Conservation (phyloP, 2,113 vertebrate genomes). For the Notothenia coriiceps region DNA sequence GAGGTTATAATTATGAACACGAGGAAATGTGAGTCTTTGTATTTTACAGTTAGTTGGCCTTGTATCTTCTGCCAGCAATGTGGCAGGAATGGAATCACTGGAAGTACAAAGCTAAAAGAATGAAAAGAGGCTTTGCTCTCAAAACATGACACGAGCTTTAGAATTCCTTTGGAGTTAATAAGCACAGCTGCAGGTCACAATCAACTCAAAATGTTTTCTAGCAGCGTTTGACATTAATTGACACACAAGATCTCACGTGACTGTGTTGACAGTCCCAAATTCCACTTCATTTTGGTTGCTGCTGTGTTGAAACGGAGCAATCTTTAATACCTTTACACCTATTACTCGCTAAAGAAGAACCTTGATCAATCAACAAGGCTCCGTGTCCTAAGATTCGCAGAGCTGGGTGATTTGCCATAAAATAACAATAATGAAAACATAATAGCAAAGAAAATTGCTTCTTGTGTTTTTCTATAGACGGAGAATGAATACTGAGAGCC, state of each 20-base stretch:
- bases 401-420: slow-evolving; percentile 59
- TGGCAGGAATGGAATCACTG: slow-evolving; percentile 63
- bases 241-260: slow-evolving; percentile 22
- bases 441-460: slow-evolving; percentile 78
- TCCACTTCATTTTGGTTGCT: background rate
- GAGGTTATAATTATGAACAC: slow-evolving; percentile 29
- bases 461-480: slow-evolving; percentile 55
- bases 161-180: slow-evolving; percentile 68
- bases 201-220: slow-evolving; percentile 58
- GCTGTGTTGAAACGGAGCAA: slow-evolving; percentile 26
- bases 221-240: slow-evolving; percentile 49
- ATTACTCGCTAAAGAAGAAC: slow-evolving; percentile 51
- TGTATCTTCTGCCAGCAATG: slow-evolving; percentile 44
- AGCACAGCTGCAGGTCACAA: slow-evolving; percentile 62
- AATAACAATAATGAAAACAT: slow-evolving; percentile 78
- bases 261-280: slow-evolving; percentile 18
- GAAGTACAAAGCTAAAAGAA: slow-evolving; percentile 60
- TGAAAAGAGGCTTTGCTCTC: slow-evolving; percentile 63
- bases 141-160: slow-evolving; percentile 61
- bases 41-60: slow-evolving; percentile 64
- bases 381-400: slow-evolving; percentile 17
- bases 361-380: slow-evolving; percentile 58
- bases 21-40: slow-evolving; percentile 24
- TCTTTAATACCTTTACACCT: slow-evolving; percentile 24
- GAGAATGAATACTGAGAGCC: slow-evolving; percentile 70